Evolutionary conservation across 2,113 vertebrate genomes (phyloP), one percentile per base, ranked within the genome.

Genomic region (Gobius niger): DNA sequence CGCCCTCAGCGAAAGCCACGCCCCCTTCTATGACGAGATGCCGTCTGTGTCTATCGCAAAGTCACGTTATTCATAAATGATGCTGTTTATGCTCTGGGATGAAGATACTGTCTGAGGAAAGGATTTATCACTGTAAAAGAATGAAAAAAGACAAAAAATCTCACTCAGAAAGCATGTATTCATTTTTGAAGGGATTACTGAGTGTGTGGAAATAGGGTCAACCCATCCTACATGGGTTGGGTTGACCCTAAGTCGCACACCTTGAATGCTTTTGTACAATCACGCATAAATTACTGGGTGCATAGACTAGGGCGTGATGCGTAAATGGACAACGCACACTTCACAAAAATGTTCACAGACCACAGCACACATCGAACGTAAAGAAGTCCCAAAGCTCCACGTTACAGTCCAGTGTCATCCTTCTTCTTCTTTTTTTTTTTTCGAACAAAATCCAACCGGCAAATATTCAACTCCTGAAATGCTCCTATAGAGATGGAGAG

Each of bases 311-410:
- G 84, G 86, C 83, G 78, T 85, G 82, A 24, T 81, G 72, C 81
- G 79, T 76, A 69, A 77, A 85, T 67, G n/a, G 62, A 76, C 63
- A 46, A 64, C 53, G 40, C 68, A 75, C 19, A 70, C 75, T 67
- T 9, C n/a, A 68, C 44, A 60, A 65, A 80, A 60, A 75, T 78
- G 77, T 78, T 82, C 75, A 83, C 66, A 70, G 47, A 42, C 18
- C 62, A 57, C 67, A 49, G 53, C 16, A 67, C 72, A 82, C 84
- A 76, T 78, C 73, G 76, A 79, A 84, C 79, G 74, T 74, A 82
- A 73, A 72, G 73, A 67, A 47, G 42, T 76, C 82, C 81, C 88
- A 83, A 88, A 87, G 84, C 78, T 71, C 70, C 70, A 82, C 65
- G 72, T 83, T 77, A 75, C 59, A 73, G 78, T 77, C 68, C 76